Percentiles rank a stretch among this genome's conserved stretches.
These are phyloP conservation scores for Lasaia peninsularis DNA, from an alignment of 1,140 invertebrate genomes.

Conservation along the genomic window DNA sequence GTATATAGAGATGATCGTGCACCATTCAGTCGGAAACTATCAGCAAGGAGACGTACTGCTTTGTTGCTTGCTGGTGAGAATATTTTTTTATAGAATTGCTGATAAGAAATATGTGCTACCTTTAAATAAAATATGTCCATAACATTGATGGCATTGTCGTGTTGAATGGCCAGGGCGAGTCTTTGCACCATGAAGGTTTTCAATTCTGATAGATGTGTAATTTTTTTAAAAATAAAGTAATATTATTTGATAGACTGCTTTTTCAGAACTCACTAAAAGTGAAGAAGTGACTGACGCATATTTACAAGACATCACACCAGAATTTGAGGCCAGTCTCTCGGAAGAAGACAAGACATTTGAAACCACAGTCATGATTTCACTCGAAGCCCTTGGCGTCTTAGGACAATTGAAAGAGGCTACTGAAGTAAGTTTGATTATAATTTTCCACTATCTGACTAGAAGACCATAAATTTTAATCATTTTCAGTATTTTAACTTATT, in stretches of 20 bases:
- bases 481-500: too few relatives aligned
- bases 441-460: too few relatives aligned
- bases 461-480: not conserved
- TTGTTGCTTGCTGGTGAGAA: slow-evolving; percentile 47
- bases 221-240: too few relatives aligned
- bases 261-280: slow-evolving; percentile 54
- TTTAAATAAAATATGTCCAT: too few relatives aligned
- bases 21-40: slow-evolving; percentile 39
- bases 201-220: too few relatives aligned
- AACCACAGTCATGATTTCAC: slow-evolving; percentile 83
- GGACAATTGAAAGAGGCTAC: slow-evolving; percentile 91
- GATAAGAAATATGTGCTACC: too few relatives aligned
- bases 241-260: not conserved
- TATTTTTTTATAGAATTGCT: too few relatives aligned
- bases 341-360: slow-evolving; percentile 68
- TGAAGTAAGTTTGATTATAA: slow-evolving; percentile 81
- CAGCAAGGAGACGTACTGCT: slow-evolving; percentile 48
- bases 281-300: slow-evolving; percentile 64
- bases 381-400: slow-evolving; percentile 91
- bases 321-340: slow-evolving; percentile 58
- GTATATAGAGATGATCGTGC: slow-evolving; percentile 49
- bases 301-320: slow-evolving; percentile 66
- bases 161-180: too few relatives aligned
- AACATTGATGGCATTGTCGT: too few relatives aligned
- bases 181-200: too few relatives aligned